Evolutionary conservation across 2,113 vertebrate genomes (phyloP), one percentile per base, ranked within the genome.

Genomic region (Nothobranchius furzeri): DNA sequence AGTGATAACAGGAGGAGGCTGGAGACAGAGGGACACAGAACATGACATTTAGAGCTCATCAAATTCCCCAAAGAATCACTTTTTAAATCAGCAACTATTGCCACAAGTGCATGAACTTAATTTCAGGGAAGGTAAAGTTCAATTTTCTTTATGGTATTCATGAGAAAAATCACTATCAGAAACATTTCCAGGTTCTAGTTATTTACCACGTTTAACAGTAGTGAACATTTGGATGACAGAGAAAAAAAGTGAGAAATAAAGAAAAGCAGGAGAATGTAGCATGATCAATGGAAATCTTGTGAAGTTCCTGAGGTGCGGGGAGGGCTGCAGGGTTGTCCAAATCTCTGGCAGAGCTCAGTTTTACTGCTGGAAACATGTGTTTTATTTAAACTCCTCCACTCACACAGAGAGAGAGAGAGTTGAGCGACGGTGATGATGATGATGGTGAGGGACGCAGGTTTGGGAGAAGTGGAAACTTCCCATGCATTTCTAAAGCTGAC

Each of bases 241-340:
- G 64, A 75, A 55, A 53, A 53, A 30, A 30, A 30, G 53, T 70
- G 56, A 65, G 69, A 88, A 86, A 79, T 66, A 57, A 60, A 64
- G 60, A 60, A 75, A 83, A 77, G 69, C 55, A 71, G 54, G 10
- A 77, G 85, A 87, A 85, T 85, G 81, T 88, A 85, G 85, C 85
- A 90, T 76, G 80, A 65, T 84, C 74, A 84, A 83, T 90, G 87
- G 87, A 89, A 90, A 90, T 82, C 73, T 85, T 77, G 65, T 78
- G 36, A 83, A 79, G 67, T 73, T 80, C 64, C 74, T 54, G 54
- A 67, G 82, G 82, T 3, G 76, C 20, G 80, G 84, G 79, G 79
- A 65, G 57, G 1, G 37, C 63, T 65, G 75, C 72, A 68, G 77
- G 85, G 60, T 70, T 72, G 73, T 81, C 79, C 70, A 85, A 76